These are phyloP conservation scores for Thermophis baileyi DNA, from an alignment of 2,113 vertebrate genomes.

Conservation along the genomic window DNA sequence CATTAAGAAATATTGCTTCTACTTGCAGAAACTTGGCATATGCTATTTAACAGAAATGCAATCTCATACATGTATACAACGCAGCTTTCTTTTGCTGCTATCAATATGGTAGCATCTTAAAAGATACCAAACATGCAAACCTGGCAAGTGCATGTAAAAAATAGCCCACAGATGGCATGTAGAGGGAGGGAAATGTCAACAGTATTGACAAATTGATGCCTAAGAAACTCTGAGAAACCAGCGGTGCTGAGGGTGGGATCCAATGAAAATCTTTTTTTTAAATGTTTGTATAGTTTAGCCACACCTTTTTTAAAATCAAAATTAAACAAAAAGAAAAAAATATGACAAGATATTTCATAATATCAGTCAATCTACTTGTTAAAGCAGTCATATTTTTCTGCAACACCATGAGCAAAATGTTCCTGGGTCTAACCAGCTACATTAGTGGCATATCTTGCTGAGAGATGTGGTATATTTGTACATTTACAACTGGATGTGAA, in stretches of 20 bases:
- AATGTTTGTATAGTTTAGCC: not conserved
- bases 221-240: not conserved
- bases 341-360: not conserved
- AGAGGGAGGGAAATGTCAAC: not conserved
- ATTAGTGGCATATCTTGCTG: slow-evolving; percentile 13
- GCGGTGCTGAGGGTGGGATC: not conserved
- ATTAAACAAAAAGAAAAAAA: not conserved
- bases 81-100: not conserved
- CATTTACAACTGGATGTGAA: slow-evolving; percentile 39
- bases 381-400: slow-evolving; percentile 34
- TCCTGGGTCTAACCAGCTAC: slow-evolving; percentile 23
- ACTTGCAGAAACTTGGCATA: not conserved
- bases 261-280: not conserved
- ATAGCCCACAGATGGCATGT: not conserved
- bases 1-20: not conserved
- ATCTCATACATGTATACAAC: not conserved
- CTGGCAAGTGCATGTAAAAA: not conserved
- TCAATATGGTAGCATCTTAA: not conserved
- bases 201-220: not conserved
- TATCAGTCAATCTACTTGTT: not conserved
- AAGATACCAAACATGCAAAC: not conserved
- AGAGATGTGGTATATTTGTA: slow-evolving; percentile 41
- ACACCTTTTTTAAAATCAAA: not conserved
- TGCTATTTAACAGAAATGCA: not conserved
- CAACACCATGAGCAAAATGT: slow-evolving; percentile 31